Conservation (phyloP, 2,888 invertebrate species). For the Scrobipalpa atriplicella region DNA sequence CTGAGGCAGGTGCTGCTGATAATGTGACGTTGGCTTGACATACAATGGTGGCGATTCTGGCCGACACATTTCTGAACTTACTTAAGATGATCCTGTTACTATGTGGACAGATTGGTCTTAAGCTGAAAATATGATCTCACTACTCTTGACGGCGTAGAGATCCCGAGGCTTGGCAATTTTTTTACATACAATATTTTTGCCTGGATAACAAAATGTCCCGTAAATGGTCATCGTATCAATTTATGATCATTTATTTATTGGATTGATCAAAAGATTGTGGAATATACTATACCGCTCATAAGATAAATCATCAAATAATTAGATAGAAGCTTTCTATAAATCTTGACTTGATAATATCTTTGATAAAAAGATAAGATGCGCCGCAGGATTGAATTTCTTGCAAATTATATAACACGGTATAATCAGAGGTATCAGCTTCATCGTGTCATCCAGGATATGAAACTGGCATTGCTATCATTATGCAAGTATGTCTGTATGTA, state of each 20-base stretch:
- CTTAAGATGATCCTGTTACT: too few species aligned
- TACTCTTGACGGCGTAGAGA: too few species aligned
- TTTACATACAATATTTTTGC: not conserved
- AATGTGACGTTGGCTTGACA: conserved; percentile 14
- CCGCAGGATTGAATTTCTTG: conserved; percentile 17
- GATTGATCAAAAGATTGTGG: conserved; percentile 7
- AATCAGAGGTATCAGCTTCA: not conserved
- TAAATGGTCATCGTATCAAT: not conserved
- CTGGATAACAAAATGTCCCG: not conserved
- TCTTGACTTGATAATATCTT: conserved; percentile 2
- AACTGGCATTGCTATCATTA: not conserved
- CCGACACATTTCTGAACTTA: too few species aligned
- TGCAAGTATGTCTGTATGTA: not conserved
- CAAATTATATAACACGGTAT: conserved; percentile 8
- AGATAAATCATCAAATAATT: conserved; percentile 15
- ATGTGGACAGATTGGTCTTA: too few species aligned
- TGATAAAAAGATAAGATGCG: conserved; percentile 10
- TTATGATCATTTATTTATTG: conserved; percentile 11
- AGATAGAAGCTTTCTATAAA: conserved; percentile 21
- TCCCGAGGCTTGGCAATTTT: too few species aligned
- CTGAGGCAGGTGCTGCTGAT: conserved; percentile 58
- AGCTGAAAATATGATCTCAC: too few species aligned
- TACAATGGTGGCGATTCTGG: not conserved
- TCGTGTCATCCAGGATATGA: conserved; percentile 11
- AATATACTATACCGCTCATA: not conserved